Evolutionary conservation across 2,888 invertebrate genomes (phyloP).

Genomic region (Parthenolecanium corni): DNA sequence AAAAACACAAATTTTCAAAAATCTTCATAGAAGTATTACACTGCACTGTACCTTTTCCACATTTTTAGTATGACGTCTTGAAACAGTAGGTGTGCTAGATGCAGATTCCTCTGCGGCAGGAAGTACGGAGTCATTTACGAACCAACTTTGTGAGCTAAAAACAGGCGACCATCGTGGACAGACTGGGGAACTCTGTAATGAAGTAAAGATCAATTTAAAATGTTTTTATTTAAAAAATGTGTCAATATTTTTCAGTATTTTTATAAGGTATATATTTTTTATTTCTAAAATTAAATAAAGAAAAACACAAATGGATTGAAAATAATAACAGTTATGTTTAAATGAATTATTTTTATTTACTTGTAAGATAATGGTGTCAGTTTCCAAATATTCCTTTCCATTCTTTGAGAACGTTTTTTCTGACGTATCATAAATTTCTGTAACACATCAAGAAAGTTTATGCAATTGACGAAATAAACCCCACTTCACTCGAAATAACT

Average conservation of each 20-base stretch:
- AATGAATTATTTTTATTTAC: not conserved
- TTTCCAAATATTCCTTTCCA: conserved; percentile 11
- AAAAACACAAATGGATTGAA: not conserved
- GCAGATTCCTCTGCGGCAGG: conserved; percentile 9
- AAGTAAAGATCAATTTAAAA: not conserved
- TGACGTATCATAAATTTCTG: not conserved
- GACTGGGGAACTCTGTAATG: conserved; percentile 16
- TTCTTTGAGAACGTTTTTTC: not conserved
- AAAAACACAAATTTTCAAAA: too few relatives aligned
- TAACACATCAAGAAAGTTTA: not conserved
- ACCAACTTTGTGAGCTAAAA: conserved; percentile 17
- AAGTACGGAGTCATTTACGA: conserved; percentile 6
- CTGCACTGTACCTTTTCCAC: conserved; percentile 19
- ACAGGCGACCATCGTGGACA: conserved; percentile 22
- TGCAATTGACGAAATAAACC: not conserved
- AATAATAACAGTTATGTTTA: not conserved
- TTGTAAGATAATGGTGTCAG: conserved; percentile 18
- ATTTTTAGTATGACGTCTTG: conserved; percentile 10
- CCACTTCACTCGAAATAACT: not conserved
- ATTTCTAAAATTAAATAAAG: too few relatives aligned
- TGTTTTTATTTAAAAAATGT: too few relatives aligned
- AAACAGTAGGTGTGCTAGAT: conserved; percentile 18
- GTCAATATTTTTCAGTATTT: too few relatives aligned
- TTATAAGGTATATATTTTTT: too few relatives aligned
- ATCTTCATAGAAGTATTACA: too few relatives aligned